Evolutionary conservation across 2,888 invertebrate genomes (phyloP).

Genomic region (Marronus borbonicus): DNA sequence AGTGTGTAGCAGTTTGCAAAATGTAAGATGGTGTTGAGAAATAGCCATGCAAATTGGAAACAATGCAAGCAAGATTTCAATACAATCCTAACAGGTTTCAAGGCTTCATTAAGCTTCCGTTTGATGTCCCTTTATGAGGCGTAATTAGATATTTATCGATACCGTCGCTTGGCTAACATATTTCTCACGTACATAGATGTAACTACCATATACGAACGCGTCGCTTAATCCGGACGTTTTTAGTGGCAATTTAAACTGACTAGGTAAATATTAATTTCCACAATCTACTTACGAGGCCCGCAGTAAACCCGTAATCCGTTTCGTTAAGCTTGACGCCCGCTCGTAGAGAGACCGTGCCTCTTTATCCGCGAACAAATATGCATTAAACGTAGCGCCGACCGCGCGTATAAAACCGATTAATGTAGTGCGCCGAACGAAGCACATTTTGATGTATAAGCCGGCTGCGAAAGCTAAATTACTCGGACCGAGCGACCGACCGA

Average conservation of each 20-base stretch:
- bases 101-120: no score
- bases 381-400: conserved; percentile 36
- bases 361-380: conserved; percentile 45
- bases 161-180: neutral
- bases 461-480: conserved; percentile 22
- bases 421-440: conserved; percentile 40
- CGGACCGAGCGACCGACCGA: conserved; percentile 2
- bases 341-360: conserved; percentile 2
- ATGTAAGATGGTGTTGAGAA: no score
- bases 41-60: no score
- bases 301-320: conserved; percentile 38
- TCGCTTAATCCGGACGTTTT: conserved; percentile 29
- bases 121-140: neutral
- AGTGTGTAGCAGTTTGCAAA: no score
- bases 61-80: no score
- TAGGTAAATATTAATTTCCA: conserved; percentile 45
- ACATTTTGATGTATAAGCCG: conserved; percentile 34
- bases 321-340: conserved; percentile 26
- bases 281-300: conserved; percentile 38
- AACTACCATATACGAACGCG: neutral
- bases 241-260: conserved; percentile 38
- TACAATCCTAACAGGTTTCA: no score
- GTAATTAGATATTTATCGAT: neutral
- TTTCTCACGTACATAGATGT: neutral
- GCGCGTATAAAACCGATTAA: conserved; percentile 43